Percentiles rank a stretch among this genome's conserved stretches.
phyloP scores from a whole-genome alignment of 1,140 invertebrate genomes.

The Pomacea maculata region DNA sequence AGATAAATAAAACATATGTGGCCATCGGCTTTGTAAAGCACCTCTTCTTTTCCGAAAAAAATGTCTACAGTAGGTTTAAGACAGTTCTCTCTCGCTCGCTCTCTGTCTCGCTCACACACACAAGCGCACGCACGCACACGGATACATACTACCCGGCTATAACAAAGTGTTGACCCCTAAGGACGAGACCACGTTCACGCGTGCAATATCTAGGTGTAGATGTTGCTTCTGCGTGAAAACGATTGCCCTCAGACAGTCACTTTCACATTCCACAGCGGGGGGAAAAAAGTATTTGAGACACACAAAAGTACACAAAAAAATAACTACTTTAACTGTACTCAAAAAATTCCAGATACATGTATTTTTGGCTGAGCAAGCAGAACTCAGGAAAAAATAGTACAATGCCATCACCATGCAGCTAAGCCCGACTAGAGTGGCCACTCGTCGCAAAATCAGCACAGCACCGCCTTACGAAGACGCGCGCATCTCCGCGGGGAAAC shows the following conservation, averaged over 20 bases:
- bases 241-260: slow-evolving; percentile 1
- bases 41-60: background rate
- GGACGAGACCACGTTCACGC: slow-evolving; percentile 24
- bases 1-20: background rate
- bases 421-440: slow-evolving; percentile 21
- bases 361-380: slow-evolving; percentile 9
- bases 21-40: background rate
- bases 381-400: slow-evolving; percentile 2
- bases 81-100: background rate
- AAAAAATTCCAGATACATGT: slow-evolving; percentile 20
- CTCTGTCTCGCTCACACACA: background rate
- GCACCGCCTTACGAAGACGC: background rate
- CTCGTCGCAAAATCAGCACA: slow-evolving; percentile 1
- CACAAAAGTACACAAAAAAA: slow-evolving; percentile 5
- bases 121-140: background rate
- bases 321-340: slow-evolving; percentile 9
- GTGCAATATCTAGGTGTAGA: slow-evolving; percentile 27
- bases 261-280: background rate
- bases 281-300: slow-evolving; percentile 6
- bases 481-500: background rate
- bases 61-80: background rate
- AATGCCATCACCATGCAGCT: background rate
- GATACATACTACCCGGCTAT: background rate
- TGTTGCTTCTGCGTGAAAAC: slow-evolving; percentile 26
- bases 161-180: background rate